Percentiles rank a stretch among this genome's conserved stretches.
Evolutionary conservation across 2,797 vertebrate species (phyloP).

Genomic region (Siniperca obscura): DNA sequence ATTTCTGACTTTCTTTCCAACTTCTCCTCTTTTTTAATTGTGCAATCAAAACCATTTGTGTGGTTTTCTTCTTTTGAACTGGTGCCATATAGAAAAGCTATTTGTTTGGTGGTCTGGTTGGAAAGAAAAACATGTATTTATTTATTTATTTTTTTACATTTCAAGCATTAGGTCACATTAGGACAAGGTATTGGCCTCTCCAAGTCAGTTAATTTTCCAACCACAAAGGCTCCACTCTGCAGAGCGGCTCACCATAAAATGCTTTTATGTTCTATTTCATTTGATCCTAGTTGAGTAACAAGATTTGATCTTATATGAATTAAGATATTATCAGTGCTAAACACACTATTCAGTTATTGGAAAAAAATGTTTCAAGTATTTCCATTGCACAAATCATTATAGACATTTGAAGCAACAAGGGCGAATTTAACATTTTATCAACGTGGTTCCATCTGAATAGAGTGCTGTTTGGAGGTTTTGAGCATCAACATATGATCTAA

Average conservation of each 20-base stretch:
- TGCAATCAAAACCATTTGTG: slow-evolving; percentile 52
- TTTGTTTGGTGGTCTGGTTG: slow-evolving; percentile 32
- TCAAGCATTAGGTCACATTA: slow-evolving; percentile 36
- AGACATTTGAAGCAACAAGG: background rate
- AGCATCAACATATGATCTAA: background rate
- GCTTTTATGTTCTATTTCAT: slow-evolving; percentile 30
- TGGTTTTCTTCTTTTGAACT: slow-evolving; percentile 36
- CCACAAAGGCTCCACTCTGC: slow-evolving; percentile 27
- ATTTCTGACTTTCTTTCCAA: slow-evolving; percentile 28
- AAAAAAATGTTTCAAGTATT: background rate
- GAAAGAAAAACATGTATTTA: slow-evolving; percentile 30
- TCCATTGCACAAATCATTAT: slow-evolving; percentile 8
- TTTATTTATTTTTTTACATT: slow-evolving; percentile 20
- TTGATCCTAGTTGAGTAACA: slow-evolving; percentile 27
- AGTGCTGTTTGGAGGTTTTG: background rate
- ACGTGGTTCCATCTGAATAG: background rate
- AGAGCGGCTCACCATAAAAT: slow-evolving; percentile 30
- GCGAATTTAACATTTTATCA: background rate
- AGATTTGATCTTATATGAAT: slow-evolving; percentile 22
- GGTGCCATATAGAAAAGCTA: slow-evolving; percentile 16
- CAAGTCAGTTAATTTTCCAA: slow-evolving; percentile 37
- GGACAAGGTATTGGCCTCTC: slow-evolving; percentile 26
- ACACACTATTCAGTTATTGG: background rate
- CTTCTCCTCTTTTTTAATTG: slow-evolving; percentile 34
- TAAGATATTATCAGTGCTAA: slow-evolving; percentile 16